Percentiles rank a stretch among this genome's conserved stretches.
Conservation (phyloP, 2,888 invertebrate species). For the Philereme vetulata region DNA sequence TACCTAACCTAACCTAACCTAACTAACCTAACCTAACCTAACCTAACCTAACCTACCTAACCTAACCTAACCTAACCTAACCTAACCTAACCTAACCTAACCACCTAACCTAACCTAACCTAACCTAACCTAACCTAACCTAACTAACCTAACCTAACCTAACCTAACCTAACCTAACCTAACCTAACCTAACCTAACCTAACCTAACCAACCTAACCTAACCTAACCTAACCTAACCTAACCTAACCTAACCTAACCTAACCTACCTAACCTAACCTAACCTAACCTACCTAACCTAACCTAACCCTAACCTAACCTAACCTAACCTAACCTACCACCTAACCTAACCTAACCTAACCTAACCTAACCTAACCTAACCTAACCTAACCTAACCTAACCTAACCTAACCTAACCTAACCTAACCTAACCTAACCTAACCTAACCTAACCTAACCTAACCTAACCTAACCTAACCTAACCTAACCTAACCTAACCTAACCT, state of each 20-base stretch:
- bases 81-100: constrained; percentile 7
- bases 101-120: constrained; percentile 34
- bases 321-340: too few species aligned
- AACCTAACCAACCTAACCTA: too few species aligned
- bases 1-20: constrained; percentile 35
- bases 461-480: constrained; percentile 6
- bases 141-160: constrained; percentile 2
- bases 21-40: constrained; percentile 18
- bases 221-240: constrained; percentile 27
- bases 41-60: too few species aligned
- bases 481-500: constrained; percentile 4
- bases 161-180: constrained; percentile 7
- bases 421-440: constrained; percentile 5
- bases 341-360: constrained; percentile 6
- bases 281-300: too few species aligned
- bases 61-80: constrained; percentile 6
- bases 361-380: constrained; percentile 6
- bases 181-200: constrained; percentile 7
- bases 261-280: too few species aligned
- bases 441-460: constrained; percentile 7
- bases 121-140: neutral
- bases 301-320: too few species aligned
- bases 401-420: constrained; percentile 5
- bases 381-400: constrained; percentile 7
- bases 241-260: constrained; percentile 7